Base-by-base conservation (phyloP, 2,888 invertebrate species). In the Nudaria mundana region DNA sequence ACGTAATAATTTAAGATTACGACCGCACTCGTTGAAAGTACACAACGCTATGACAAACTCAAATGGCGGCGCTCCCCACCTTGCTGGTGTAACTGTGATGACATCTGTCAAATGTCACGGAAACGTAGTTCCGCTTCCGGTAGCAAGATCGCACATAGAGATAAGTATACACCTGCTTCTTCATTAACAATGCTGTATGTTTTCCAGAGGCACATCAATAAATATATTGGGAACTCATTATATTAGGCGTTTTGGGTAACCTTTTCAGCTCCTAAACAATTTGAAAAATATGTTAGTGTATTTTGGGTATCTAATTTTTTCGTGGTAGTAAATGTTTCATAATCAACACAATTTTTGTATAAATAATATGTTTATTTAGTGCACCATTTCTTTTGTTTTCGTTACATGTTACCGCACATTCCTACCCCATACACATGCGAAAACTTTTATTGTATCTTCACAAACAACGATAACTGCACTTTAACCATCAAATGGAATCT, bases 341-440 rank as follows among this genome's bases (percentile, higher is more conserved):
- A 56, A 55, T 38, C 61, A 68, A 64, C 66, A 57, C 48, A 44
- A 8, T 20, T 7, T 66, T 46, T 58, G 7, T 30, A 50, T 44
- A 38, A 47, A 37, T 57, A 76, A 70, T 78, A 78, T 78, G 76
- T 87, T 82, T 86, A 87, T 88, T 87, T 88, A 87, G 85, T 85
- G 86, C 84, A 86, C 85, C 80, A 72, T 88, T 87, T 83, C 78
- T 85, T 87, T 79, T 86, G 78, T 84, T 87, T 84, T 84, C 78
- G 77, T 88, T 88, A 80, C 88, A 88, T 88, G 88, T 87, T 77
- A 75, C 85, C 81, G 83, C 88, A 85, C 84, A 79, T 78, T 80
- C 83, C 85, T 77, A 81, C 73, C 85, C 82, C 77, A 82, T 79
- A 76, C 81, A 77, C 77, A 80, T 65, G 71, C 60, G 69, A 68